phyloP scores from a whole-genome alignment of 2,113 vertebrate genomes.

The Dinomys branickii region DNA sequence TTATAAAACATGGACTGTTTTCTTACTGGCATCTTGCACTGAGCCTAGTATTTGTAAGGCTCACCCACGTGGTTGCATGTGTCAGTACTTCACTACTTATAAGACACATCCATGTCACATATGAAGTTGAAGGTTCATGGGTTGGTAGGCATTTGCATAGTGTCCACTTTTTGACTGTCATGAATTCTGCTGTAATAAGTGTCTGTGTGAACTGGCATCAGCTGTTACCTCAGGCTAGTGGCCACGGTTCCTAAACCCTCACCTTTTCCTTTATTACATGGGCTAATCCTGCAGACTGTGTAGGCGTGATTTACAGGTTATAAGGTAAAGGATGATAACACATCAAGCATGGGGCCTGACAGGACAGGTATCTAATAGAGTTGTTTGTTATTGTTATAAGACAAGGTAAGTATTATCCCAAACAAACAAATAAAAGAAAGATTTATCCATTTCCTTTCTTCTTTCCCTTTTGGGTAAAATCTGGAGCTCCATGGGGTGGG shows the following conservation, averaged over 20 bases:
- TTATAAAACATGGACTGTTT: background rate
- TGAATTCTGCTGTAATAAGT: background rate
- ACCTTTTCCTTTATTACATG: background rate
- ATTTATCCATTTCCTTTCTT: background rate
- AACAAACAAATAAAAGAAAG: background rate
- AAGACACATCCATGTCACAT: background rate
- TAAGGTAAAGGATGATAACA: background rate
- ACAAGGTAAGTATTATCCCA: background rate
- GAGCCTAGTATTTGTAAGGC: background rate
- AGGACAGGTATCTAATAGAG: background rate
- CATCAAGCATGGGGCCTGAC: fast-evolving
- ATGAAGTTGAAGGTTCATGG: background rate
- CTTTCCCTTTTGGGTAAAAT: background rate
- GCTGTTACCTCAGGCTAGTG: background rate
- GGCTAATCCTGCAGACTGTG: background rate
- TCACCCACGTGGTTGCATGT: background rate
- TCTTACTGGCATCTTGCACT: background rate
- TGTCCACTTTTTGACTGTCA: background rate
- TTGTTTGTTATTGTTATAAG: background rate
- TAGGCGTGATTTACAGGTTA: background rate
- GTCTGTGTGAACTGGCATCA: background rate
- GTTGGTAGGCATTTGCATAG: background rate
- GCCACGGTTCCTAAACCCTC: background rate
- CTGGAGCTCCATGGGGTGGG: background rate
- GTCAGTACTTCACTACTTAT: background rate